A percentile compares a stretch with the other conserved stretches of the same genome.
Evolutionary conservation across 2,113 vertebrate species (phyloP).

Genomic region (Noctilio leporinus): DNA sequence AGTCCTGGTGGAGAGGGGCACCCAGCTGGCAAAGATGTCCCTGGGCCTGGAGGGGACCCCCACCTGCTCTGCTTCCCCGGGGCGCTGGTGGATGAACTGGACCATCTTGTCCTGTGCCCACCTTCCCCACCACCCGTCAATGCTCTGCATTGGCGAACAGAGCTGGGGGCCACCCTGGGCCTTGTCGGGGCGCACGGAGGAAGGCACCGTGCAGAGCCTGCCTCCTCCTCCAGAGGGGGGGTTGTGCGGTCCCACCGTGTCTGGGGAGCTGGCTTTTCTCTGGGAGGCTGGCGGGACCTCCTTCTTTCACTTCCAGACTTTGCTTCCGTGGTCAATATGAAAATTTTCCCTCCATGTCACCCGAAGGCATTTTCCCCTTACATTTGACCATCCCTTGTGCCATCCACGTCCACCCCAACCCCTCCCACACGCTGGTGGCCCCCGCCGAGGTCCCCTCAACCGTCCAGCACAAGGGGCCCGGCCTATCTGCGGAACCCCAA

Average conservation of each 20-base stretch:
- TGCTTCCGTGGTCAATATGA: not conserved
- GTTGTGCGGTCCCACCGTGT: accelerated
- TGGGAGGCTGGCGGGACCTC: not conserved
- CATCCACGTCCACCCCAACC: not conserved
- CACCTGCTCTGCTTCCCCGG: accelerated
- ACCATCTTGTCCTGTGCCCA: not conserved
- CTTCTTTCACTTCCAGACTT: not conserved
- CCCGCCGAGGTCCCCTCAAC: not conserved
- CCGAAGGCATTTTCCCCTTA: not conserved
- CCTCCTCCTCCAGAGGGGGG: accelerated
- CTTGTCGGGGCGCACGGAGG: accelerated
- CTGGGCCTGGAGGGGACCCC: not conserved
- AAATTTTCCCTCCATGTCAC: not conserved
- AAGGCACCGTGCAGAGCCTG: not conserved
- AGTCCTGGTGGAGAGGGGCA: accelerated
- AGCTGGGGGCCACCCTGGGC: not conserved
- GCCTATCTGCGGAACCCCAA: conserved; percentile 90
- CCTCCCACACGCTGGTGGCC: conserved; percentile 25
- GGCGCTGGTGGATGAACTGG: accelerated
- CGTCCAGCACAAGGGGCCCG: not conserved
- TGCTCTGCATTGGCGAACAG: accelerated
- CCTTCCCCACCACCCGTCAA: not conserved
- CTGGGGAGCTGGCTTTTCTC: not conserved
- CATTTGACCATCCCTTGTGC: not conserved
- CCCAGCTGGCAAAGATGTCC: not conserved